phyloP scores from a whole-genome alignment of 2,888 invertebrate genomes.

The Heliconius hortense region DNA sequence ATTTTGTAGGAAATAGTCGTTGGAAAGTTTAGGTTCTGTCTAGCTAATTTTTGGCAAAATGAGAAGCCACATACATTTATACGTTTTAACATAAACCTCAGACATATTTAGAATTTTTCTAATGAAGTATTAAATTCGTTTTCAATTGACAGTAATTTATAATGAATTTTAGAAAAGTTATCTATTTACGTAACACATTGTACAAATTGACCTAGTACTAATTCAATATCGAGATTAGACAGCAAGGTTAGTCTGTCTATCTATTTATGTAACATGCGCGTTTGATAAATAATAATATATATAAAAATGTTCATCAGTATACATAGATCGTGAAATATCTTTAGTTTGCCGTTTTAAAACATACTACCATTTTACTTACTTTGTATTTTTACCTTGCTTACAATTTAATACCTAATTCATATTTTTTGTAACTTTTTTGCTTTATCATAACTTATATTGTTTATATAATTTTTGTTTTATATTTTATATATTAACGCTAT shows the following conservation, averaged over 20 bases:
- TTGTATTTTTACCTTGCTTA: neutral
- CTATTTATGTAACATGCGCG: neutral
- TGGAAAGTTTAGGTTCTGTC: neutral
- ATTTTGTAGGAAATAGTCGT: too few relatives aligned
- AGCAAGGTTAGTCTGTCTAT: slow-evolving; percentile 11
- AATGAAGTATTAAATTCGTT: neutral
- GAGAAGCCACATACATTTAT: neutral
- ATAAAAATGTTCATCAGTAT: neutral
- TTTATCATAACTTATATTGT: neutral
- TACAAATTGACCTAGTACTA: slow-evolving; percentile 7
- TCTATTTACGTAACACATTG: neutral
- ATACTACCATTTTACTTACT: neutral
- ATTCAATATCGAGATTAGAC: slow-evolving; percentile 5
- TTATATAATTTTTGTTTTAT: neutral
- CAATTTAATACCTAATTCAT: neutral
- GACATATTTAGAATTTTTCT: neutral
- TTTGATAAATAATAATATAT: neutral
- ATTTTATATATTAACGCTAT: too few relatives aligned
- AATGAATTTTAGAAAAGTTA: neutral
- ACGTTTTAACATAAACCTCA: neutral
- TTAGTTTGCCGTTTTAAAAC: neutral
- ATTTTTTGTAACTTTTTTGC: neutral
- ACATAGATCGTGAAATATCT: neutral
- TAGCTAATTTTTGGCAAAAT: too few relatives aligned
- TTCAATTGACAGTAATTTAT: neutral